These are phyloP conservation scores for Tokudaia muenninki DNA, from an alignment of 2,797 vertebrate genomes.

Conservation along the genomic window DNA sequence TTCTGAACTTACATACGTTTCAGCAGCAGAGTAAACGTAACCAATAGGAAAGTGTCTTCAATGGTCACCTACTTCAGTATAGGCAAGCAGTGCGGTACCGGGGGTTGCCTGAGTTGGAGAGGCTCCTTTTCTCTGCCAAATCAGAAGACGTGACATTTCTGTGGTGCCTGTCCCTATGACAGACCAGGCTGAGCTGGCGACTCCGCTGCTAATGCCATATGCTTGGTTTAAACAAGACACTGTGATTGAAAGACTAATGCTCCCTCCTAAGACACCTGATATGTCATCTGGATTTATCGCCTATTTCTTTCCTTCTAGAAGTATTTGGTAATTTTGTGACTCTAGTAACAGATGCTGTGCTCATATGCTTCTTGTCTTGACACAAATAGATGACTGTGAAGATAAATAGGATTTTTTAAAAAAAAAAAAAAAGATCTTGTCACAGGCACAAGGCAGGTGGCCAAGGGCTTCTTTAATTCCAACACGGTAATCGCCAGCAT, in stretches of 20 bases:
- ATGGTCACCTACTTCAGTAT: neutral
- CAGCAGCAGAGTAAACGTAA: neutral
- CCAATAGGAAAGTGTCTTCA: neutral
- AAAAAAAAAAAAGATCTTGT: slow-evolving; percentile 66
- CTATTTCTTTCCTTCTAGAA: slow-evolving; percentile 79
- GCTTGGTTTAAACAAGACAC: slow-evolving; percentile 60
- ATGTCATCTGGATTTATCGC: slow-evolving; percentile 61
- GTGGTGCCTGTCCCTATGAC: slow-evolving; percentile 6
- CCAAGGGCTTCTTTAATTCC: slow-evolving; percentile 69
- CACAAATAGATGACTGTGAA: slow-evolving; percentile 84
- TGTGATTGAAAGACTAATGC: slow-evolving; percentile 68
- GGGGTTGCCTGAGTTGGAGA: neutral
- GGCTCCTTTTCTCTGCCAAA: neutral
- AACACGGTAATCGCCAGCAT: slow-evolving; percentile 4
- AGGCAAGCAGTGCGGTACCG: accelerated
- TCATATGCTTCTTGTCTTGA: slow-evolving; percentile 85
- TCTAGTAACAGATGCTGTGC: slow-evolving; percentile 87
- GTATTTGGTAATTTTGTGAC: slow-evolving; percentile 84
- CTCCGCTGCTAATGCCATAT: slow-evolving; percentile 26
- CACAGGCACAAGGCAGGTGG: slow-evolving; percentile 78
- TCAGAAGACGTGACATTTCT: neutral
- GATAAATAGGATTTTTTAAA: slow-evolving; percentile 82
- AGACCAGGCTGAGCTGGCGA: slow-evolving; percentile 22
- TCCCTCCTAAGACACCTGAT: slow-evolving; percentile 74
- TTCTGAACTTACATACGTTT: neutral